Evolutionary conservation across 1,140 invertebrate species (phyloP).

Genomic region (Lucilia cuprina): DNA sequence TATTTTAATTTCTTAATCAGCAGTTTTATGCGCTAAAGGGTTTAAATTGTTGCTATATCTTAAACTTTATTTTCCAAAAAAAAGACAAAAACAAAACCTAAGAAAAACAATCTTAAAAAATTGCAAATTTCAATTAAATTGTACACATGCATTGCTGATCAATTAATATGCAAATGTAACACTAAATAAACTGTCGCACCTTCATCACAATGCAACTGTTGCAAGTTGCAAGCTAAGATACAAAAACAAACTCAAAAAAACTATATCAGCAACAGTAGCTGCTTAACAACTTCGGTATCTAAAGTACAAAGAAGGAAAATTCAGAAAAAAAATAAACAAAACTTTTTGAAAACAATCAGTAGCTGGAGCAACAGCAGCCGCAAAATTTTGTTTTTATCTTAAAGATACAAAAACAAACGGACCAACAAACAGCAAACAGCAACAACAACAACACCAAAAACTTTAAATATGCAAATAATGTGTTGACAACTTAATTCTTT

Average conservation of each 20-base stretch:
- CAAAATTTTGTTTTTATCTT: neutral
- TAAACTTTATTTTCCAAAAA: too few species aligned
- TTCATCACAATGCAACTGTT: constrained; percentile 22
- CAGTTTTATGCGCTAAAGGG: neutral
- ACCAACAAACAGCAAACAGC: neutral
- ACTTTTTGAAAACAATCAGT: constrained; percentile 8
- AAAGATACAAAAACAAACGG: neutral
- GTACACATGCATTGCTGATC: constrained; percentile 41
- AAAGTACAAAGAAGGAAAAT: neutral
- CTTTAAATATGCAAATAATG: constrained; percentile 60
- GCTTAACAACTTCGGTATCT: neutral
- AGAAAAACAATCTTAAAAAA: neutral
- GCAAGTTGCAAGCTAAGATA: neutral
- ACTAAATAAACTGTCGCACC: constrained; percentile 48
- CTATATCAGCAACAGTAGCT: neutral
- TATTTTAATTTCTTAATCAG: neutral
- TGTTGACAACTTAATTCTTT: constrained; percentile 61
- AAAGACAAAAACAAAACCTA: too few species aligned
- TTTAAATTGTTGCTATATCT: neutral
- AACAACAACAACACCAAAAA: neutral
- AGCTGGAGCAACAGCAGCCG: neutral
- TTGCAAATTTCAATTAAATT: constrained; percentile 33
- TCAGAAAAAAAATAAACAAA: neutral
- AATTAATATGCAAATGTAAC: constrained; percentile 60
- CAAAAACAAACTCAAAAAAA: neutral